phyloP scores from a whole-genome alignment of 2,888 invertebrate genomes.

The Epicampocera succincta region DNA sequence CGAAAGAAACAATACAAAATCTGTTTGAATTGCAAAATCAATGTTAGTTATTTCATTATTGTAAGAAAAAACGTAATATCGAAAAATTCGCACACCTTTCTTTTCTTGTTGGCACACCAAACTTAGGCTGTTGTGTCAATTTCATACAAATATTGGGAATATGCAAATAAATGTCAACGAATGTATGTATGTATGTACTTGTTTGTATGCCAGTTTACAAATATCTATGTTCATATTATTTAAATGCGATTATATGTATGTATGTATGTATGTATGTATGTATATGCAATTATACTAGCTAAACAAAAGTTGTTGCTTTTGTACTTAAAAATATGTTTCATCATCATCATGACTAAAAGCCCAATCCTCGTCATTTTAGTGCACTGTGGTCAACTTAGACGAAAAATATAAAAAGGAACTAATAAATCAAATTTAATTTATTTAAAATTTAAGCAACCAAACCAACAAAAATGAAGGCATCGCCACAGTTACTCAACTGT shows the following conservation, averaged over 20 bases:
- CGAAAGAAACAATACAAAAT: slow-evolving; percentile 22
- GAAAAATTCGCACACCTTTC: slow-evolving; percentile 51
- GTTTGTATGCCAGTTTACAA: too few species aligned
- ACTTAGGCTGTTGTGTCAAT: slow-evolving; percentile 7
- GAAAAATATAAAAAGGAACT: background rate
- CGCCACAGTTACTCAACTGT: slow-evolving; percentile 3
- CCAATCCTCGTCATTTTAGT: background rate
- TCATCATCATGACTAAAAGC: slow-evolving; percentile 35
- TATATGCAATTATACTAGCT: too few species aligned
- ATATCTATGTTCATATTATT: too few species aligned
- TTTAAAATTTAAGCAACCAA: too few species aligned
- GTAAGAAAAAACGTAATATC: slow-evolving; percentile 38
- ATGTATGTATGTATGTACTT: too few species aligned
- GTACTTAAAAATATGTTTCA: slow-evolving; percentile 17
- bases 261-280: too few species aligned
- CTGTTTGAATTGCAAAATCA: slow-evolving; percentile 58
- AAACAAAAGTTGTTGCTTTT: slow-evolving; percentile 21
- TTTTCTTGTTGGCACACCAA: background rate
- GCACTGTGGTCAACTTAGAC: background rate
- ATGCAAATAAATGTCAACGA: too few species aligned
- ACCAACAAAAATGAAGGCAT: background rate
- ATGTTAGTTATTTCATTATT: slow-evolving; percentile 52
- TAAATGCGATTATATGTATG: too few species aligned
- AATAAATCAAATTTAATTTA: background rate
- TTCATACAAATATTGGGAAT: background rate